A percentile compares a stretch with the other conserved stretches of the same genome.
These are phyloP conservation scores for Eunapius fragilis DNA, from an alignment of 37 sponge, comb jelly and placozoan genomes.

Conservation along the genomic window DNA sequence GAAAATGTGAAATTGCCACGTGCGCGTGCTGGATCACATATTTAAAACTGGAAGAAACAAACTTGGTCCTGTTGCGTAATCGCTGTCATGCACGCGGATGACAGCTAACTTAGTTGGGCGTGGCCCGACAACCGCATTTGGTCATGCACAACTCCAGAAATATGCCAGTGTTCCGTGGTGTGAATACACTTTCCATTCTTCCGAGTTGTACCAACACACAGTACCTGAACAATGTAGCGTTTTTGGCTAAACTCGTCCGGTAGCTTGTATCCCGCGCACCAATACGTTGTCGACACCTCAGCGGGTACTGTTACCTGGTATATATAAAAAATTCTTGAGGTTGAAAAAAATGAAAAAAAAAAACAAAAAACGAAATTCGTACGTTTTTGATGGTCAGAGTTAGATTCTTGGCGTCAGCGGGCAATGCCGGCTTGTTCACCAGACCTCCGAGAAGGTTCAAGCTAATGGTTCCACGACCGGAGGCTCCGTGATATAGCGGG, in stretches of 20 bases:
- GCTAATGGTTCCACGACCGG: not conserved
- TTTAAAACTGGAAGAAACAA: too few relatives aligned
- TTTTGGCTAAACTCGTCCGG: constrained; percentile 16
- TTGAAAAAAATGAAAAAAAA: not conserved
- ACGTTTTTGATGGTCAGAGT: constrained; percentile 22
- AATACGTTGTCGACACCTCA: constrained; percentile 64
- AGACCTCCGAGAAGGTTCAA: constrained; percentile 41
- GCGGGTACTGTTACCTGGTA: constrained; percentile 39
- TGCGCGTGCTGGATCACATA: too few relatives aligned
- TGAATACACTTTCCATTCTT: too few relatives aligned
- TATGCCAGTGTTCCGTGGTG: too few relatives aligned
- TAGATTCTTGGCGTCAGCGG: not conserved
- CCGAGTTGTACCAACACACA: not conserved
- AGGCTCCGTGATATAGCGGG: not conserved
- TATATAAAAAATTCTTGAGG: too few relatives aligned
- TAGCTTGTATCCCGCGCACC: constrained; percentile 41
- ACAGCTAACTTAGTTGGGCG: too few relatives aligned
- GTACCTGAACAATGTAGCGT: constrained; percentile 41
- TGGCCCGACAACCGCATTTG: too few relatives aligned
- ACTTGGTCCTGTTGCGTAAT: too few relatives aligned
- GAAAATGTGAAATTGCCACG: too few relatives aligned
- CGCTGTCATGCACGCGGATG: too few relatives aligned
- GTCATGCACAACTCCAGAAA: too few relatives aligned
- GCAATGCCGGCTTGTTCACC: constrained; percentile 16
- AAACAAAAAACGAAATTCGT: not conserved